Conservation (phyloP, 2,113 vertebrate species). For the Suricata suricatta region DNA sequence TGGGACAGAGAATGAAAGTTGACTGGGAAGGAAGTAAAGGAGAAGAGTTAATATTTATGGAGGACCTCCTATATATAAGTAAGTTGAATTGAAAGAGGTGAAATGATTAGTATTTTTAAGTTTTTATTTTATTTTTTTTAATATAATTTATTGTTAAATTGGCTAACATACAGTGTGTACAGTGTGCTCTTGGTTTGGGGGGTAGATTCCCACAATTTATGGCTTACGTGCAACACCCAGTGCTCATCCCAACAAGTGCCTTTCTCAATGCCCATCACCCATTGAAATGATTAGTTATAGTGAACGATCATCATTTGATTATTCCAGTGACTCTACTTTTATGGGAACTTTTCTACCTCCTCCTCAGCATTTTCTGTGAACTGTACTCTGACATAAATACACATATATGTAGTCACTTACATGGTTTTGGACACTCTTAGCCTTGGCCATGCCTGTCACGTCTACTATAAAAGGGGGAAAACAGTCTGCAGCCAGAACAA, state of each 20-base stretch:
- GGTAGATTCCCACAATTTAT: no score
- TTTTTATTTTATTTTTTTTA: no score
- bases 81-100: background rate
- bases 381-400: background rate
- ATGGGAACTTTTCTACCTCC: background rate
- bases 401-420: background rate
- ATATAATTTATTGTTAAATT: no score
- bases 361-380: background rate
- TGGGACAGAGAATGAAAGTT: background rate
- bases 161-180: no score
- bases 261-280: no score
- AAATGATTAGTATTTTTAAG: background rate
- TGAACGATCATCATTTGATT: background rate
- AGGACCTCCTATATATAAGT: background rate
- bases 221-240: no score
- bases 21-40: background rate
- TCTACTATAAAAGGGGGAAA: background rate
- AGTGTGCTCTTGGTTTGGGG: no score
- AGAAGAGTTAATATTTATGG: background rate
- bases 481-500: background rate
- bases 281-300: background rate
- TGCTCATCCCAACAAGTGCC: no score
- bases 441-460: background rate
- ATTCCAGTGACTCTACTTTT: background rate
- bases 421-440: background rate